phyloP scores from a whole-genome alignment of 2,888 invertebrate genomes.

The Drosophila kuntzei region DNA sequence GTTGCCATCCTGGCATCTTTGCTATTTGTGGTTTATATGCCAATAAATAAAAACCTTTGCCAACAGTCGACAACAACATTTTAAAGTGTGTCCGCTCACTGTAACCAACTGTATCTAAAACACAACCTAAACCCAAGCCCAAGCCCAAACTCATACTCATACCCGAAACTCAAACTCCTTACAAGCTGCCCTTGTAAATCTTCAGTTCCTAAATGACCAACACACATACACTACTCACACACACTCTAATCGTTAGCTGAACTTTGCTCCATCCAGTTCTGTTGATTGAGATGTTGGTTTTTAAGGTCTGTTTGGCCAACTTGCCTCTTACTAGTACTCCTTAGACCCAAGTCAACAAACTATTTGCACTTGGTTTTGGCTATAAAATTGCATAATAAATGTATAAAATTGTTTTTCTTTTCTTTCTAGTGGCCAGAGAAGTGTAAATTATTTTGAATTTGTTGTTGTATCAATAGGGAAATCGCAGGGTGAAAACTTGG shows the following conservation, averaged over 20 bases:
- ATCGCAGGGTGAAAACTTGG: conserved; percentile 9
- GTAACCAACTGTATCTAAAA: conserved; percentile 48
- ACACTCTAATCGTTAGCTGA: conserved; percentile 63
- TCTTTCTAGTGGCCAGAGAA: conserved; percentile 19
- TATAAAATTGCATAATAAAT: conserved; percentile 75
- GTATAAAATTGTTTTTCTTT: conserved; percentile 42
- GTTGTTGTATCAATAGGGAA: conserved; percentile 30
- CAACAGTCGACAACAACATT: conserved; percentile 62
- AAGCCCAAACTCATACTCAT: conserved; percentile 9
- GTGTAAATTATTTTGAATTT: conserved; percentile 63
- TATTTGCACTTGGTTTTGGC: conserved; percentile 76
- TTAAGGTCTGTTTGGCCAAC: conserved; percentile 32
- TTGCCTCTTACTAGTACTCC: conserved; percentile 7
- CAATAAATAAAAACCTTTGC: conserved; percentile 76
- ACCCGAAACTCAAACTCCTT: conserved; percentile 21
- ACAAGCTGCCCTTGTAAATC: conserved; percentile 23
- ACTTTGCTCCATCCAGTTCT: conserved; percentile 54
- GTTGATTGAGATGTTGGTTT: conserved; percentile 73
- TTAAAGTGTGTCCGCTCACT: conserved; percentile 62
- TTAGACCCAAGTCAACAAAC: conserved; percentile 58
- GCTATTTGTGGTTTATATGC: conserved; percentile 77
- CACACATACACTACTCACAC: conserved; percentile 16
- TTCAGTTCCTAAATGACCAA: conserved; percentile 62
- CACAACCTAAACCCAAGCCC: conserved; percentile 5
- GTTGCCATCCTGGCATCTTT: conserved; percentile 64